These are phyloP conservation scores for Drosophila ercepeae DNA, from an alignment of 1,140 invertebrate species.

Conservation along the genomic window DNA sequence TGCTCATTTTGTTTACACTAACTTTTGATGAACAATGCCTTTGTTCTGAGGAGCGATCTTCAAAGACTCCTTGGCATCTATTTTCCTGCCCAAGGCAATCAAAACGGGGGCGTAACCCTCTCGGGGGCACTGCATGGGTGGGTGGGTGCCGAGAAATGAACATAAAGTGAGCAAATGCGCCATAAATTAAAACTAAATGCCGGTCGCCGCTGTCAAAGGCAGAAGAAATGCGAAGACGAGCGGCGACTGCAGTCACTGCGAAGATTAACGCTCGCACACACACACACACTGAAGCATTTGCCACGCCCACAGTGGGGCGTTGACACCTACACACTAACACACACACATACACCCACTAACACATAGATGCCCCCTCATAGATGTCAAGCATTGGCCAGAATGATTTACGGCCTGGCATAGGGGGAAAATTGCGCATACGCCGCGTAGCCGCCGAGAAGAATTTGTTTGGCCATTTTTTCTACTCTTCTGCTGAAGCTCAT, in stretches of 20 bases:
- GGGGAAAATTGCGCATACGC: constrained; percentile 77
- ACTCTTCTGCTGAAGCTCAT: constrained; percentile 23
- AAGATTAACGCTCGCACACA: constrained; percentile 68
- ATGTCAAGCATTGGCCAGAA: constrained; percentile 72
- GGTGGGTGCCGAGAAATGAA: constrained; percentile 30
- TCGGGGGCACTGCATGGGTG: constrained; percentile 5
- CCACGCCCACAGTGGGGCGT: constrained; percentile 61
- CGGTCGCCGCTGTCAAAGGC: constrained; percentile 66
- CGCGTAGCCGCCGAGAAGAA: constrained; percentile 43
- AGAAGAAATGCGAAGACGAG: constrained; percentile 54
- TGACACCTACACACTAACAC: constrained; percentile 54
- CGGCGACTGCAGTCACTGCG: constrained; percentile 63
- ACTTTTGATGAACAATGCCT: not conserved
- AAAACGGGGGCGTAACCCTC: constrained; percentile 39
- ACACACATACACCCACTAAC: constrained; percentile 19
- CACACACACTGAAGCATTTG: constrained; percentile 8
- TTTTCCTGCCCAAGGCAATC: constrained; percentile 26
- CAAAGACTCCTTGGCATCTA: constrained; percentile 11
- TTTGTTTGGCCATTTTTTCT: constrained; percentile 42
- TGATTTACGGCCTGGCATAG: constrained; percentile 71
- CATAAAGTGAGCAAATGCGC: constrained; percentile 64
- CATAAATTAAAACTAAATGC: constrained; percentile 83
- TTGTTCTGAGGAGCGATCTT: constrained; percentile 8
- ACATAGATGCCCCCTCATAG: constrained; percentile 31
- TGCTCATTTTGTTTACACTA: not conserved